These are phyloP conservation scores for Agapetus fuscipes DNA, from an alignment of 2,888 invertebrate species.

Conservation along the genomic window DNA sequence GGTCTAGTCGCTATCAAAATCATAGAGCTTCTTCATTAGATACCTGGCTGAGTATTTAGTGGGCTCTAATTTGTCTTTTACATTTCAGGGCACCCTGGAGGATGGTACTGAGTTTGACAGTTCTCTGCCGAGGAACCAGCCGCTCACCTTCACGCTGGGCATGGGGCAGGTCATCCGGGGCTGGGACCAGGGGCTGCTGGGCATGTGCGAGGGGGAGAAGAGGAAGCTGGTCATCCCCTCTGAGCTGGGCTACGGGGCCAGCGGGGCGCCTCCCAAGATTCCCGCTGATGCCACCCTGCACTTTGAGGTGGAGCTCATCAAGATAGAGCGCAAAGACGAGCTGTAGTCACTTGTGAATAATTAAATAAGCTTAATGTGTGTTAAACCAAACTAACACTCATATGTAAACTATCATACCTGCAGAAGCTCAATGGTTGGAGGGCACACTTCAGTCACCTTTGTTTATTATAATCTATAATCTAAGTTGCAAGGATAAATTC, in stretches of 20 bases:
- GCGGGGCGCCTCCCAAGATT: slow-evolving; percentile 76
- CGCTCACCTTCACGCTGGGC: slow-evolving; percentile 73
- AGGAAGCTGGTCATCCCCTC: slow-evolving; percentile 78
- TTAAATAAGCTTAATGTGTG: no score
- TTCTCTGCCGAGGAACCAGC: slow-evolving; percentile 61
- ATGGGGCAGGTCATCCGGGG: slow-evolving; percentile 82
- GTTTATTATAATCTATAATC: no score
- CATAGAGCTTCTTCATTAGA: no score
- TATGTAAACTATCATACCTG: no score
- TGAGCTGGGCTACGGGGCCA: slow-evolving; percentile 73
- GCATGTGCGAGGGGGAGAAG: slow-evolving; percentile 84
- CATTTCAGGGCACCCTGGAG: slow-evolving; percentile 64
- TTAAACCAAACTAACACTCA: no score
- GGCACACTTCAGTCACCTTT: no score
- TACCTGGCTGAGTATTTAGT: no score
- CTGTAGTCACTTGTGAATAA: no score
- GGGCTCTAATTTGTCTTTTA: no score
- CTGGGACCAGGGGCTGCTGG: slow-evolving; percentile 82
- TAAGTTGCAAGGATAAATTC: no score
- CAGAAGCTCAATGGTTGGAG: no score
- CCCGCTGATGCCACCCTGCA: slow-evolving; percentile 69
- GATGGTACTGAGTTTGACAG: slow-evolving; percentile 84
- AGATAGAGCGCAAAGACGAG: slow-evolving; percentile 59
- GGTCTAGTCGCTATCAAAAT: no score
- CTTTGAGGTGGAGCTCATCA: slow-evolving; percentile 72